Conservation (phyloP, 2,888 invertebrate genomes). For the Exocentrus adspersus region DNA sequence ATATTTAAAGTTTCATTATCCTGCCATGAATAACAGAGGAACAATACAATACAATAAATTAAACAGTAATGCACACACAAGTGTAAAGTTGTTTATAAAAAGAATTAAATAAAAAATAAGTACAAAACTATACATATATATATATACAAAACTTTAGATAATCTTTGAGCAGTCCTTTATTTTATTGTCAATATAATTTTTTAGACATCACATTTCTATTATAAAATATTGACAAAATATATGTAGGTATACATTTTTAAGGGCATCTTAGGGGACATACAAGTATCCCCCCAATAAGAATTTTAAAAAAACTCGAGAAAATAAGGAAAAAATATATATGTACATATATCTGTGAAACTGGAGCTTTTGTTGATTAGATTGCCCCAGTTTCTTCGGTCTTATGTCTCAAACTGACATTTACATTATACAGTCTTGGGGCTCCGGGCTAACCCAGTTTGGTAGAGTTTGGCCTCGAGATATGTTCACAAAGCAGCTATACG, state of each 20-base stretch:
- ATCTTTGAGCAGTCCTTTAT: conserved; percentile 37
- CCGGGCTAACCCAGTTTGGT: too few species aligned
- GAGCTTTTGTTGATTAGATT: too few species aligned
- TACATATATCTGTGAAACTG: not conserved
- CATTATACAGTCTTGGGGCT: too few species aligned
- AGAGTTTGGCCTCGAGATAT: too few species aligned
- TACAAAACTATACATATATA: conserved; percentile 40
- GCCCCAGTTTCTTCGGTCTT: too few species aligned
- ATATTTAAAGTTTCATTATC: too few species aligned
- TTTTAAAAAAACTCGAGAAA: too few species aligned
- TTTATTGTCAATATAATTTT: conserved; percentile 32
- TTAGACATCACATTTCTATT: conserved; percentile 40
- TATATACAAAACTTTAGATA: conserved; percentile 26
- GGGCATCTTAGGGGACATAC: not conserved
- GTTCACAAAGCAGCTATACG: too few species aligned
- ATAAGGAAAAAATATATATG: not conserved
- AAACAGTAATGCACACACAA: conserved; percentile 21
- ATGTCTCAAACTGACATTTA: too few species aligned
- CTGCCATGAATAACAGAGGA: conserved; percentile 13
- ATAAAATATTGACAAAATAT: conserved; percentile 16
- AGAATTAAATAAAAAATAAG: conserved; percentile 30
- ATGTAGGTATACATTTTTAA: not conserved
- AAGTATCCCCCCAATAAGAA: too few species aligned
- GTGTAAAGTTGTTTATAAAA: conserved; percentile 15
- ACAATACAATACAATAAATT: conserved; percentile 26